These are phyloP conservation scores for Trachythela sp. DNA, from an alignment of 64 coral and sea anemone genomes.

Conservation along the genomic window DNA sequence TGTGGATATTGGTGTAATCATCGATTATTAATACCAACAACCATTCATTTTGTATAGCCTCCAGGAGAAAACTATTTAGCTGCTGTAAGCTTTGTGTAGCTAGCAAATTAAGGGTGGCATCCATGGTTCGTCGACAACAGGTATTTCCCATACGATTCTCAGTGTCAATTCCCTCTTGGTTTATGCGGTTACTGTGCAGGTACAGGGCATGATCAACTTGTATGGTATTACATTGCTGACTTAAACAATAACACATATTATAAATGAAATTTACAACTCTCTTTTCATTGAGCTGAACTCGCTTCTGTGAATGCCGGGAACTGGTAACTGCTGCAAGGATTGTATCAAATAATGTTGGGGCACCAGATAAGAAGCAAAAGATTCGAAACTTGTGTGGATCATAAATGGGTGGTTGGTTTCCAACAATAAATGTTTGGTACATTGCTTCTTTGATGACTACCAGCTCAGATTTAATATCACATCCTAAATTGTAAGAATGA, in stretches of 20 bases:
- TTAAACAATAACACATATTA: slow-evolving; percentile 44
- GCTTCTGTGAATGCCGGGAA: slow-evolving; percentile 33
- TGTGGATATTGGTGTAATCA: not conserved
- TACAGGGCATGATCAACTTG: slow-evolving; percentile 41
- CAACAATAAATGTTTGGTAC: not conserved
- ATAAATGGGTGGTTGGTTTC: slow-evolving; percentile 32
- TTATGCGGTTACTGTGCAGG: slow-evolving; percentile 36
- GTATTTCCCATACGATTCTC: slow-evolving; percentile 27
- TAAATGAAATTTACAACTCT: slow-evolving; percentile 37
- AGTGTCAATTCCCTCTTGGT: slow-evolving; percentile 61
- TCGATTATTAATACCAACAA: not conserved
- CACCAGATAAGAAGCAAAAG: slow-evolving; percentile 28
- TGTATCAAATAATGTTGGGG: slow-evolving; percentile 28
- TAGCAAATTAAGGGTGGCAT: not conserved
- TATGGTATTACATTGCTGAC: slow-evolving; percentile 41
- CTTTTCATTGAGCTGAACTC: slow-evolving; percentile 45
- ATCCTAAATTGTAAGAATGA: too few relatives aligned
- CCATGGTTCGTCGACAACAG: slow-evolving; percentile 28
- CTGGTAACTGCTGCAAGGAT: slow-evolving; percentile 41
- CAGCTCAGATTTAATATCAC: too few relatives aligned
- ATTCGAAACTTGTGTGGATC: slow-evolving; percentile 36
- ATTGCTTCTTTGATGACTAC: not conserved
- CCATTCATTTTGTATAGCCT: not conserved
- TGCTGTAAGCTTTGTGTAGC: not conserved
- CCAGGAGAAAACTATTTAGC: not conserved